These are phyloP conservation scores for Agrochola lota DNA, from an alignment of 2,888 invertebrate genomes.

Conservation along the genomic window DNA sequence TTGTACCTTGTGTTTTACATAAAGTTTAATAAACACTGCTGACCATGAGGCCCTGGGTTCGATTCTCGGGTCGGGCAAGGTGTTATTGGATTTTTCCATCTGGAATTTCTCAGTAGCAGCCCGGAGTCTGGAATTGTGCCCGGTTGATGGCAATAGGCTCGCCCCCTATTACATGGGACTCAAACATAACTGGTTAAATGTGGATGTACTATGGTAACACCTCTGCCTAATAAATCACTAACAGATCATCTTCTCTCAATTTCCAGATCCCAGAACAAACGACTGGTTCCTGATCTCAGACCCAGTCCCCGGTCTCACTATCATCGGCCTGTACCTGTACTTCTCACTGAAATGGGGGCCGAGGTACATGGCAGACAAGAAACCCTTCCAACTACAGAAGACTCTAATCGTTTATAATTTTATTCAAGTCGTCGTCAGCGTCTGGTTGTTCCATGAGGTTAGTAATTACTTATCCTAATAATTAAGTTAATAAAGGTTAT, in stretches of 20 bases:
- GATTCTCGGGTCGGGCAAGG: too few relatives aligned
- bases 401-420: conserved; percentile 96
- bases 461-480: conserved; percentile 22
- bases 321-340: conserved; percentile 92
- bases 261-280: conserved; percentile 92
- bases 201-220: too few relatives aligned
- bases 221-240: background rate
- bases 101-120: too few relatives aligned
- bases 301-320: conserved; percentile 92
- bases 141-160: too few relatives aligned
- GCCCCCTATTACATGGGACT: too few relatives aligned
- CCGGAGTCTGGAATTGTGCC: too few relatives aligned
- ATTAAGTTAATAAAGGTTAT: background rate
- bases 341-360: conserved; percentile 95
- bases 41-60: too few relatives aligned
- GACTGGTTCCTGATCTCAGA: conserved; percentile 94
- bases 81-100: too few relatives aligned
- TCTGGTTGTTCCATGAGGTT: conserved; percentile 95
- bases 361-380: conserved; percentile 95
- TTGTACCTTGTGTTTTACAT: too few relatives aligned
- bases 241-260: background rate
- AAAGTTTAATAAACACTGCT: too few relatives aligned
- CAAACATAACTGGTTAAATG: too few relatives aligned
- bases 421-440: conserved; percentile 95
- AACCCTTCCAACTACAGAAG: conserved; percentile 95